phyloP scores from a whole-genome alignment of 2,113 vertebrate genomes.

The Bubo scandiacus region DNA sequence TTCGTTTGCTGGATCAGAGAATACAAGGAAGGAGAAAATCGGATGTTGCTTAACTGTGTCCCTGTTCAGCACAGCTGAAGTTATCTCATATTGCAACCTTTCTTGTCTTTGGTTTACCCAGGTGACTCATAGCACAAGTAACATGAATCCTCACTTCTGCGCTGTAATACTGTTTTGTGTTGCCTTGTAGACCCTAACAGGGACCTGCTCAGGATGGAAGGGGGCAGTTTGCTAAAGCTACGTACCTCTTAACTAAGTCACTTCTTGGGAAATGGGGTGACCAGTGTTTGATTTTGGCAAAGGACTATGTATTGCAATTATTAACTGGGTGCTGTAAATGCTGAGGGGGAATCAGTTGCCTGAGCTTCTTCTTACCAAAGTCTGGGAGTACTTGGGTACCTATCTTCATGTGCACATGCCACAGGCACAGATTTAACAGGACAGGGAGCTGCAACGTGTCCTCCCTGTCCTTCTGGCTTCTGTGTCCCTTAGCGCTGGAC shows the following conservation, averaged over 20 bases:
- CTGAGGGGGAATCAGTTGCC: not conserved
- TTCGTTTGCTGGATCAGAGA: not conserved
- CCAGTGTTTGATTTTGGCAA: not conserved
- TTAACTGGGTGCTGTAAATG: not conserved
- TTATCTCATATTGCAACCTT: not conserved
- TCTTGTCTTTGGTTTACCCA: not conserved
- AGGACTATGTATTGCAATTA: not conserved
- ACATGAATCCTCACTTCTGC: not conserved
- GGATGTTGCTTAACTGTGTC: not conserved
- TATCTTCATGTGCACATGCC: not conserved
- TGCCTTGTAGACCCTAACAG: not conserved
- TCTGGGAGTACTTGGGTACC: not conserved
- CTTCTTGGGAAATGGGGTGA: not conserved
- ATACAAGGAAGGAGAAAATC: not conserved
- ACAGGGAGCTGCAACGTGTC: not conserved
- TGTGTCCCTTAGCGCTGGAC: fast-evolving
- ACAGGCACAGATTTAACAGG: not conserved
- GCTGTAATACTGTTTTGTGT: not conserved
- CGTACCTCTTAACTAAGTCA: not conserved
- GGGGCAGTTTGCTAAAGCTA: not conserved
- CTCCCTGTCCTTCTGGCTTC: not conserved
- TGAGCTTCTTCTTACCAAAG: not conserved
- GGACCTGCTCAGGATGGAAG: not conserved
- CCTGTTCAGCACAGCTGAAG: not conserved
- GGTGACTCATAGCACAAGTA: not conserved